Evolutionary conservation across 2,888 invertebrate genomes (phyloP).

Genomic region (Thereva unica): DNA sequence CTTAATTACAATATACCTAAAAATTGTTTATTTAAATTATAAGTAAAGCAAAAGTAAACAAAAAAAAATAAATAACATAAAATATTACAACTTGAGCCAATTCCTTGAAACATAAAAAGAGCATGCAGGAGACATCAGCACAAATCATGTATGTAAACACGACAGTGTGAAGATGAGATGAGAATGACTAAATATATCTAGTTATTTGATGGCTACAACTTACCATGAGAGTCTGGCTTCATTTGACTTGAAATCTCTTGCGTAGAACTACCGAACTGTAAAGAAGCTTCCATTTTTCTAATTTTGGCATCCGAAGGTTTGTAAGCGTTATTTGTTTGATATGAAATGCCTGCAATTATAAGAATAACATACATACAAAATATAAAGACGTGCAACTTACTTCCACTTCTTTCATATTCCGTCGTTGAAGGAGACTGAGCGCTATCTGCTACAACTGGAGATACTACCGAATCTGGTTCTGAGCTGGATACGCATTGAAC

Average conservation of each 20-base stretch:
- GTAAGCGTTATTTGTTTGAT: constrained; percentile 52
- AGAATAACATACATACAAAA: background rate
- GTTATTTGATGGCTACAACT: constrained; percentile 40
- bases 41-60: no score
- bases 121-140: constrained; percentile 21
- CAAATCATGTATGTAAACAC: constrained; percentile 8
- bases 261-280: constrained; percentile 47
- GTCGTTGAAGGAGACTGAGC: constrained; percentile 57
- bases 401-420: constrained; percentile 52
- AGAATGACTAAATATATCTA: constrained; percentile 7
- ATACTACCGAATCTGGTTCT: constrained; percentile 72
- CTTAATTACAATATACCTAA: no score
- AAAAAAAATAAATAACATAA: no score
- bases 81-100: constrained; percentile 3
- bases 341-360: constrained; percentile 47
- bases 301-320: constrained; percentile 57
- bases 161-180: constrained; percentile 23
- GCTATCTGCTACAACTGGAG: constrained; percentile 54
- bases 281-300: constrained; percentile 52
- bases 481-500: constrained; percentile 88
- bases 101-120: constrained; percentile 21
- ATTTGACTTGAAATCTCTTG: constrained; percentile 44
- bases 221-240: constrained; percentile 54
- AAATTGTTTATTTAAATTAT: no score
- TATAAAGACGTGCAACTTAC: constrained; percentile 45